phyloP scores from a whole-genome alignment of 2,888 invertebrate species.

The Anoplius nigerrimus region DNA sequence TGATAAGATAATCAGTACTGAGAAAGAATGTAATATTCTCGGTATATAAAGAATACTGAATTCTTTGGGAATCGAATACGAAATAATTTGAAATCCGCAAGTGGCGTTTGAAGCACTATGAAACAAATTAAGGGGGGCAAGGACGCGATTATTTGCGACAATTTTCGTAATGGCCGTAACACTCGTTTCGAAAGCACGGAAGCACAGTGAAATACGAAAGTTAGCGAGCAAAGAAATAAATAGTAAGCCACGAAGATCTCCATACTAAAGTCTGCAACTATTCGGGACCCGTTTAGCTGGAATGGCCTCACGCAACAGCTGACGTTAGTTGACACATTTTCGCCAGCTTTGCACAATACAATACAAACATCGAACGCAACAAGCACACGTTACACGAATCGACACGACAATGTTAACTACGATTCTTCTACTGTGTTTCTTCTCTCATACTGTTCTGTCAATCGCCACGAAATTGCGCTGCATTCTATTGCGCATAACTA shows the following conservation, averaged over 20 bases:
- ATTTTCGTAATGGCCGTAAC: too few relatives aligned
- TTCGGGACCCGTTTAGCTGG: constrained; percentile 68
- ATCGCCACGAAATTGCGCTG: constrained; percentile 24
- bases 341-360: constrained; percentile 56
- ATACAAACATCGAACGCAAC: constrained; percentile 6
- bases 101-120: background rate
- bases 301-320: constrained; percentile 74
- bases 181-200: too few relatives aligned
- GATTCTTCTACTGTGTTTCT: constrained; percentile 43
- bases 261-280: constrained; percentile 55
- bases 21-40: too few relatives aligned
- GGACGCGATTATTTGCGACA: background rate
- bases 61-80: too few relatives aligned
- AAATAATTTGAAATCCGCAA: too few relatives aligned
- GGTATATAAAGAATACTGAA: too few relatives aligned
- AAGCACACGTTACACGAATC: constrained; percentile 25
- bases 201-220: constrained; percentile 3
- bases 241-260: background rate
- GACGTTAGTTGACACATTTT: constrained; percentile 71
- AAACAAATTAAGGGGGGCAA: background rate
- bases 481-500: constrained; percentile 31
- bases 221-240: background rate
- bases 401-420: constrained; percentile 52
- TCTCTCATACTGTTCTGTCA: constrained; percentile 31
- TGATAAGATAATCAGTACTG: too few relatives aligned